Percentiles rank a stretch among this genome's conserved stretches.
phyloP scores from a whole-genome alignment of 2,797 vertebrate species.

The Danionella dracula region DNA sequence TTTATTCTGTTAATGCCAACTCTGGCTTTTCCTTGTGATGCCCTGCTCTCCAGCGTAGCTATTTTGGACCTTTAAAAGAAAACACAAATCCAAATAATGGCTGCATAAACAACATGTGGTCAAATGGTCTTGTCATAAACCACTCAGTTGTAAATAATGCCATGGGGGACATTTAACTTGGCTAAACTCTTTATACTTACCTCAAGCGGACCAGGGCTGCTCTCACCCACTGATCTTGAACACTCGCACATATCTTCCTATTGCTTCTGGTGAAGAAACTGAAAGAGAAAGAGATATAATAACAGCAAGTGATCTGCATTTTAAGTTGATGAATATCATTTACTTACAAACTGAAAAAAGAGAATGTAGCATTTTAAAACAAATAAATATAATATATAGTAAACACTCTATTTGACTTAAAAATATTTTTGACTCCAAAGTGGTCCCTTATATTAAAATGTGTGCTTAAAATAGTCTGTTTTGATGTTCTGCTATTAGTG shows the following conservation, averaged over 20 bases:
- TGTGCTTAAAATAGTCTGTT: background rate
- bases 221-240: constrained; percentile 59
- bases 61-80: constrained; percentile 49
- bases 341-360: background rate
- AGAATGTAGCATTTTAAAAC: no score
- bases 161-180: no score
- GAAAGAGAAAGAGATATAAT: constrained; percentile 8
- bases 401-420: no score
- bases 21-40: background rate
- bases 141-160: background rate
- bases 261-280: constrained; percentile 60
- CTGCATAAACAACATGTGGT: background rate
- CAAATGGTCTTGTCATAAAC: background rate
- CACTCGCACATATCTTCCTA: constrained; percentile 49
- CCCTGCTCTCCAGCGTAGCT: constrained; percentile 43
- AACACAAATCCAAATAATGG: background rate
- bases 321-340: background rate
- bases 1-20: background rate
- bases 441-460: background rate
- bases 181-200: constrained; percentile 52
- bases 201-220: constrained; percentile 51
- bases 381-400: no score
- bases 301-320: no score
- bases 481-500: constrained; percentile 1
- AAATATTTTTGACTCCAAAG: background rate